These are phyloP conservation scores for Antigone vipio DNA, from an alignment of 2,113 vertebrate genomes.

Conservation along the genomic window DNA sequence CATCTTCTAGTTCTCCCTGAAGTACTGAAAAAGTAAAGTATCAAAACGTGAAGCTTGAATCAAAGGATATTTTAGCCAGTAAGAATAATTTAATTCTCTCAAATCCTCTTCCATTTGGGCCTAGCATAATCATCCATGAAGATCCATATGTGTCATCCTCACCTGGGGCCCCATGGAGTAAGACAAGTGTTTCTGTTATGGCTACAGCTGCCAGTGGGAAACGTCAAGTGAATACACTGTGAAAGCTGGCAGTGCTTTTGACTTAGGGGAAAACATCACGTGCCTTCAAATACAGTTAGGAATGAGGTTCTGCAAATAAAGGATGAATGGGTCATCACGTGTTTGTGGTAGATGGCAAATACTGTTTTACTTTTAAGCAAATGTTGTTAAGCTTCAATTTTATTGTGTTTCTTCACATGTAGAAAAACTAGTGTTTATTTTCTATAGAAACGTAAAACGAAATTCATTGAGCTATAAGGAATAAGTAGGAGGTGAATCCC, in stretches of 20 bases:
- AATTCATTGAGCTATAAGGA: neutral
- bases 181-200: neutral
- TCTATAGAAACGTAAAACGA: neutral
- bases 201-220: neutral
- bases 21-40: neutral
- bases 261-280: neutral
- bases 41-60: neutral
- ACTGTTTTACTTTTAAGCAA: neutral
- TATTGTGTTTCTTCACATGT: neutral
- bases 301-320: neutral
- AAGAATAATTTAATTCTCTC: neutral
- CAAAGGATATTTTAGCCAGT: neutral
- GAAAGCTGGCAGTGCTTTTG: neutral
- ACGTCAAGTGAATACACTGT: neutral
- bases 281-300: neutral
- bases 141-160: neutral
- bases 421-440: neutral
- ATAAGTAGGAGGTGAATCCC: neutral
- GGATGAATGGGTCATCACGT: neutral
- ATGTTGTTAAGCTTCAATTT: neutral
- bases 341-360: neutral
- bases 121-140: neutral
- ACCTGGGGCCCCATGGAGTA: neutral
- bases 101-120: neutral
- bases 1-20: neutral